phyloP scores from a whole-genome alignment of 2,888 invertebrate genomes.

The Platerodrilus igneus region DNA sequence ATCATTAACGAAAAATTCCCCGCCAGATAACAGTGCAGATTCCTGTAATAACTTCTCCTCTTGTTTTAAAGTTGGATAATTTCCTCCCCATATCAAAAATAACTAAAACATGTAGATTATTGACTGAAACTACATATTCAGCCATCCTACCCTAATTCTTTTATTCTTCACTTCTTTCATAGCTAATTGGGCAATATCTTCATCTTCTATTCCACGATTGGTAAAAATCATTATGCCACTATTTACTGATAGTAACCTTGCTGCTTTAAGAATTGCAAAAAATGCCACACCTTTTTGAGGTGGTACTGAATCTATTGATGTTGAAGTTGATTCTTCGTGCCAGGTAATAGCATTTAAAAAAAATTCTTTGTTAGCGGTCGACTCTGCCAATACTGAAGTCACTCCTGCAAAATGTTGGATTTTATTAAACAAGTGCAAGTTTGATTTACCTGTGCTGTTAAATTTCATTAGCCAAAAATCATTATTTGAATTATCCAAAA shows the following conservation, averaged over 20 bases:
- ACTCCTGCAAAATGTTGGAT: constrained; percentile 36
- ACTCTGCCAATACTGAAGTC: constrained; percentile 31
- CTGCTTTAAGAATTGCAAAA: constrained; percentile 56
- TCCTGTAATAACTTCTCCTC: constrained; percentile 49
- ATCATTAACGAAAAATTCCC: constrained; percentile 46
- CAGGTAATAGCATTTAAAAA: constrained; percentile 23
- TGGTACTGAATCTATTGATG: constrained; percentile 26
- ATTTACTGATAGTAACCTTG: constrained; percentile 58
- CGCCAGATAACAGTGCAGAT: constrained; percentile 48
- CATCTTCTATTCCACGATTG: constrained; percentile 54
- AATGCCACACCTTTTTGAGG: constrained; percentile 53
- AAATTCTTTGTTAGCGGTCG: constrained; percentile 20
- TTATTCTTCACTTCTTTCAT: constrained; percentile 47
- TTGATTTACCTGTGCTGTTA: constrained; percentile 38
- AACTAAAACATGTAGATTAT: constrained; percentile 39
- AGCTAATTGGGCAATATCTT: constrained; percentile 48
- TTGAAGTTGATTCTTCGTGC: constrained; percentile 12
- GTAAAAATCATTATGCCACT: constrained; percentile 61
- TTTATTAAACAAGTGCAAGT: constrained; percentile 5
- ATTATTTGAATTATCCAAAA: constrained; percentile 24
- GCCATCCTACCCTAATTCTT: constrained; percentile 45
- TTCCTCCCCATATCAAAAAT: constrained; percentile 50
- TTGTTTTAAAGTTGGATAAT: constrained; percentile 43
- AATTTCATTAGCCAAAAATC: constrained; percentile 40
- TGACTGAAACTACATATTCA: not conserved